Evolutionary conservation across 2,797 vertebrate species (phyloP).

Genomic region (Glossophaga mutica): DNA sequence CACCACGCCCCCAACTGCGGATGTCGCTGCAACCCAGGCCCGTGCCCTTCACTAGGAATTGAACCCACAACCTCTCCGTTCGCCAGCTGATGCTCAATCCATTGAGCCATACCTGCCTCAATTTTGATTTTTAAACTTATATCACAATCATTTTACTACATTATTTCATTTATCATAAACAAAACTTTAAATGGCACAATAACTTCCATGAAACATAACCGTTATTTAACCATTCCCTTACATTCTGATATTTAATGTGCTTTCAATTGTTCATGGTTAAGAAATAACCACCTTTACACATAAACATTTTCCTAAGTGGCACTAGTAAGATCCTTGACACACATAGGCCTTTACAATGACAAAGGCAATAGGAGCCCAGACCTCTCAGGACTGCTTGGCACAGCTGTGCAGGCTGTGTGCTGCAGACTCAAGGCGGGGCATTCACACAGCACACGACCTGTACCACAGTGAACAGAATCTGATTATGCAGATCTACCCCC

Average conservation of each 20-base stretch:
- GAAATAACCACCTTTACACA: not conserved
- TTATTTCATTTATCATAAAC: not conserved
- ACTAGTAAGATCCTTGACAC: not conserved
- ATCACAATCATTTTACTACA: not conserved
- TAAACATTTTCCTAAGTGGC: not conserved
- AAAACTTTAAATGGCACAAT: conserved; percentile 24
- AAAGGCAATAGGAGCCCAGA: not conserved
- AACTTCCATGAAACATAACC: not conserved
- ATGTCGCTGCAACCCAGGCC: no score
- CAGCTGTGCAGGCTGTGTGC: not conserved
- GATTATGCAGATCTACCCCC: not conserved
- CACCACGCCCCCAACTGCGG: no score
- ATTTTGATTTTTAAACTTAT: conserved; percentile 14
- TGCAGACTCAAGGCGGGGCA: not conserved
- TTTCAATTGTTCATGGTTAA: conserved; percentile 20
- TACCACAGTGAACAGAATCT: not conserved
- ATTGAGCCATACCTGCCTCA: not conserved
- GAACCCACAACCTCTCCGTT: no score
- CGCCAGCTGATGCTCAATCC: no score
- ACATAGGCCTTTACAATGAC: not conserved
- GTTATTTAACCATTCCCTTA: not conserved
- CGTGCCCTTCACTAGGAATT: no score
- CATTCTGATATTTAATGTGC: not conserved
- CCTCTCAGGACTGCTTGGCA: not conserved
- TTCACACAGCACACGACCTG: not conserved